phyloP scores from a whole-genome alignment of 2,888 invertebrate species.

The Apodemia hepburni region DNA sequence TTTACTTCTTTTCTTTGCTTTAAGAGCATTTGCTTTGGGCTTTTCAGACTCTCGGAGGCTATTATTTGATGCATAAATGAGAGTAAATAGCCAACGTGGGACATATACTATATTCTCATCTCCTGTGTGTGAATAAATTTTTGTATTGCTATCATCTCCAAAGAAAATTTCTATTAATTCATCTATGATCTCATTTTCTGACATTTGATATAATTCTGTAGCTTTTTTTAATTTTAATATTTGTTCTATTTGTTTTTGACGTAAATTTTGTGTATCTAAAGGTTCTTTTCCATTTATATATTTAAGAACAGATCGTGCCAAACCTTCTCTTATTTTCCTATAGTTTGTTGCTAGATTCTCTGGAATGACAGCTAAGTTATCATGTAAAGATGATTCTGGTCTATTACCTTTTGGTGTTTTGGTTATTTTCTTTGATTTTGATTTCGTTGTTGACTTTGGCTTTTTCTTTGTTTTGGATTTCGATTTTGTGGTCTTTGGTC shows the following conservation, averaged over 20 bases:
- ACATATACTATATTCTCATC: not conserved
- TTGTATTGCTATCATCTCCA: constrained; percentile 7
- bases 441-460: not conserved
- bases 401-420: not conserved
- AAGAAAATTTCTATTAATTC: constrained; percentile 7
- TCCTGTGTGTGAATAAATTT: constrained; percentile 9
- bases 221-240: not conserved
- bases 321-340: constrained; percentile 9
- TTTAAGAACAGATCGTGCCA: not conserved
- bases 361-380: not conserved
- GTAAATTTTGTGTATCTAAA: constrained; percentile 9
- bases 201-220: not conserved
- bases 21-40: not conserved
- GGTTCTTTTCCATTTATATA: constrained; percentile 1
- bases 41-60: not conserved
- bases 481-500: too few species aligned
- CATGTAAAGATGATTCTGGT: constrained; percentile 13
- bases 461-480: too few species aligned
- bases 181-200: not conserved
- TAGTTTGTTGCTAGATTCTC: constrained; percentile 7
- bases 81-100: constrained; percentile 1
- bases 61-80: not conserved
- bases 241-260: not conserved
- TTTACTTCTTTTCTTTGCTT: not conserved
- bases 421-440: not conserved